Base-by-base conservation (phyloP, 2,888 invertebrate species). In the Morpho achilles region DNA sequence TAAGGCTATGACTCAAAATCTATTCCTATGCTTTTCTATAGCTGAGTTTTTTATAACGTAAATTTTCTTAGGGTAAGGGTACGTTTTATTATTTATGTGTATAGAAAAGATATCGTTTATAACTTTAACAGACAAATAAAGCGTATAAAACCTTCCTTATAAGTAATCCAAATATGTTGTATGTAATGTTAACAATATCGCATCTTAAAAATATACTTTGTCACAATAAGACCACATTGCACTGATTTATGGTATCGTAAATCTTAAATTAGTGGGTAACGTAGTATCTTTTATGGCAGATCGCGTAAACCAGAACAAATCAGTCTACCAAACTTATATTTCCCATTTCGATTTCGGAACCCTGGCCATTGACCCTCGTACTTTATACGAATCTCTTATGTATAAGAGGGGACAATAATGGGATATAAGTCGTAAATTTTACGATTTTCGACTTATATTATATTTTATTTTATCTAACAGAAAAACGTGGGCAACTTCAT, bases 241-340 rank as follows among this genome's bases (percentile, higher is more conserved):
- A 69, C 67, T 79, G 77, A 85, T 86, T 86, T 87, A 87, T 75
- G 80, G 74, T 70, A 68, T 68, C 72, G 71, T 85, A 84, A 83
- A 85, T 85, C 76, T 77, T 73, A 76, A 82, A 85, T 85, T 84
- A 83, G 84, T 72, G 71, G 70, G 75, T 76, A 72, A 79, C 69
- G 73, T 62, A 5, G 32, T 32, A 66, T 63, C 63, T 76, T 84
- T 85, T 84, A 86, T 73, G 71, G 71, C 65, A 60, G 61, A 66
- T 71, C 73, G 69, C 75, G 75, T 76, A 78, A 80, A 76, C 76
- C 80, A 71, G 69, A 84, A 82, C 84, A 84, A 86, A 86, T 85
- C 82, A 81, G 78, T 70, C 71, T 65, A 65, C 64, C 63, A 69
- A 68, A 70, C 67, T 58, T 73, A 78, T 78, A 69, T 75, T 70